These are phyloP conservation scores for Ciconia maguari DNA, from an alignment of 2,113 vertebrate genomes.

Conservation along the genomic window DNA sequence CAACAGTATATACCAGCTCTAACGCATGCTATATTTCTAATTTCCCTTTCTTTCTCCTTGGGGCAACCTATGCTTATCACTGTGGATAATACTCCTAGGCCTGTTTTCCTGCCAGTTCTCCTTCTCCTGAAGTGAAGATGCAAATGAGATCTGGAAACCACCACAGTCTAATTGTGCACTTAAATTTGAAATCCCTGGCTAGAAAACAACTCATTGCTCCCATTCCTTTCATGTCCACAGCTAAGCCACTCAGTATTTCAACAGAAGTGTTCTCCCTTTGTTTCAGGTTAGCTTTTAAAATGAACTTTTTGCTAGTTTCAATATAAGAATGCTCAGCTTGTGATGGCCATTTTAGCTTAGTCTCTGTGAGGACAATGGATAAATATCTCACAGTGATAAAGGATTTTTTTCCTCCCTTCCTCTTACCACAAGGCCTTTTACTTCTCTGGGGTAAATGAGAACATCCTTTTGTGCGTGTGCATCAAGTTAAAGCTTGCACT, in stretches of 20 bases:
- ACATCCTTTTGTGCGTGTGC: background rate
- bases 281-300: constrained; percentile 27
- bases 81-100: background rate
- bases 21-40: background rate
- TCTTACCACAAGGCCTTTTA: background rate
- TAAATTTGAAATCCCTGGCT: constrained; percentile 36
- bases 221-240: background rate
- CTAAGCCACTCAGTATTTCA: constrained; percentile 7
- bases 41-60: constrained; percentile 13
- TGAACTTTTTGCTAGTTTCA: background rate
- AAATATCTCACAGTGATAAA: background rate
- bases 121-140: background rate
- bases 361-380: background rate
- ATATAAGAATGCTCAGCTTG: background rate
- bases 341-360: background rate
- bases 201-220: background rate
- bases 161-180: background rate
- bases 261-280: background rate
- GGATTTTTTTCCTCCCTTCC: background rate
- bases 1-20: background rate
- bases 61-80: background rate
- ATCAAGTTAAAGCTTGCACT: background rate
- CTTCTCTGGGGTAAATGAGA: background rate
- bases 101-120: background rate
- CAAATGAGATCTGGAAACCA: constrained; percentile 29